Percentiles rank a stretch among this genome's conserved stretches.
Conservation (phyloP, 2,113 vertebrate genomes). For the Phalacrocorax aristotelis region DNA sequence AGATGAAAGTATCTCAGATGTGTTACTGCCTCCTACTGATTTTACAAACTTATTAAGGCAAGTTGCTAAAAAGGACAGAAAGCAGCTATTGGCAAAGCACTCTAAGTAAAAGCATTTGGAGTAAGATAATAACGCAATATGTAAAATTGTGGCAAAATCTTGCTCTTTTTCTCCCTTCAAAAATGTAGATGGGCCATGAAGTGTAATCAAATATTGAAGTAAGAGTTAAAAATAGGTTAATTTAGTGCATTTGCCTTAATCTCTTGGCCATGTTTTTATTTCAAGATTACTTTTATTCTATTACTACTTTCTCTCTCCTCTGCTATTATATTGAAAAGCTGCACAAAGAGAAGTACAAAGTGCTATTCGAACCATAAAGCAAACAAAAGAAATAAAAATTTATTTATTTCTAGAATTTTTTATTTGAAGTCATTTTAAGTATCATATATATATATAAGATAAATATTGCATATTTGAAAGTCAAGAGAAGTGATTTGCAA, state of each 20-base stretch:
- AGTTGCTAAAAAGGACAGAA: background rate
- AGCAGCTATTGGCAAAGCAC: background rate
- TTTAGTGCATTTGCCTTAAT: background rate
- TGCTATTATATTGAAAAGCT: background rate
- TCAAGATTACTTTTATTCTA: background rate
- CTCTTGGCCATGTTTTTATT: background rate
- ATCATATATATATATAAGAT: background rate
- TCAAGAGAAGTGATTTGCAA: background rate
- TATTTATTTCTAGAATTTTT: background rate
- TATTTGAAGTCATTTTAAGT: background rate
- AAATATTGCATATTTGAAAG: background rate
- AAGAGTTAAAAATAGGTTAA: conserved; percentile 27
- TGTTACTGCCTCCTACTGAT: background rate
- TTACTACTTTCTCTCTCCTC: background rate
- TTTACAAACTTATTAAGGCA: background rate
- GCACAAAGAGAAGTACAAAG: background rate
- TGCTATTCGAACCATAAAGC: background rate
- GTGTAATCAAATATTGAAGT: conserved; percentile 24
- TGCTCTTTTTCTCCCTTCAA: background rate
- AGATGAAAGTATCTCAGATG: background rate
- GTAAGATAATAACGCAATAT: background rate
- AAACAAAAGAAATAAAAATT: background rate
- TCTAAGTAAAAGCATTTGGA: background rate
- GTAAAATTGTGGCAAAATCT: background rate
- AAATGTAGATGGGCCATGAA: background rate